Conservation (phyloP, 2,888 invertebrate species). For the Tetheella fluctuosa region DNA sequence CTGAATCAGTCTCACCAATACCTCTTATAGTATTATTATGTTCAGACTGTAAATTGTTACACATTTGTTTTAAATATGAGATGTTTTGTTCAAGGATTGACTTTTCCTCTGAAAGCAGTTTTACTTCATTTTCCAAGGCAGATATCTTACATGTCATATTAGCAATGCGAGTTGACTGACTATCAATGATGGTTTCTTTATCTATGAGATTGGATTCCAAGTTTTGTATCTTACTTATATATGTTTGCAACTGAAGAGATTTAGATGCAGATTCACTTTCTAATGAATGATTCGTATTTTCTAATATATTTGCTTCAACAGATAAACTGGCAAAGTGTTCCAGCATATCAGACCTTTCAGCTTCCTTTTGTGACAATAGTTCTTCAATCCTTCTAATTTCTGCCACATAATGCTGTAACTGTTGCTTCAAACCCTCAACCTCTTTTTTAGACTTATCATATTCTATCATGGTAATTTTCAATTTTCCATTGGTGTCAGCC, state of each 20-base stretch:
- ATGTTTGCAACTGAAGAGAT: constrained; percentile 82
- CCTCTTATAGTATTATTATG: constrained; percentile 49
- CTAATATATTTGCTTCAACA: constrained; percentile 89
- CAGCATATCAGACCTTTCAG: constrained; percentile 91
- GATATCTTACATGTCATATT: constrained; percentile 69
- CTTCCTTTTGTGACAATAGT: constrained; percentile 89
- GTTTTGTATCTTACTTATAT: constrained; percentile 77
- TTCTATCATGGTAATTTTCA: constrained; percentile 86
- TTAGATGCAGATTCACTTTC: constrained; percentile 90
- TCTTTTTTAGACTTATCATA: constrained; percentile 88
- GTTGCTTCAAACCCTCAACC: constrained; percentile 89
- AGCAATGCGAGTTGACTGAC: constrained; percentile 65
- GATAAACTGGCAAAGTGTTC: constrained; percentile 91
- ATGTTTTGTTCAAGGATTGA: constrained; percentile 71
- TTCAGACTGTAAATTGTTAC: constrained; percentile 65
- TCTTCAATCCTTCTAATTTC: constrained; percentile 92
- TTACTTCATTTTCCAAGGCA: constrained; percentile 74
- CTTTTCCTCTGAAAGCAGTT: constrained; percentile 74
- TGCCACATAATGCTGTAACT: constrained; percentile 91
- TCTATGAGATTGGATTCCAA: constrained; percentile 86
- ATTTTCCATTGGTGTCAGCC: constrained; percentile 85
- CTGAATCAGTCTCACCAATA: constrained; percentile 63
- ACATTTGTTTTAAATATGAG: constrained; percentile 74
- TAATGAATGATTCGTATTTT: constrained; percentile 91
- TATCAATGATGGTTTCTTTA: constrained; percentile 72